phyloP scores from a whole-genome alignment of 37 sponge, comb jelly and placozoan species.

The Halisarca cf. caerulea region DNA sequence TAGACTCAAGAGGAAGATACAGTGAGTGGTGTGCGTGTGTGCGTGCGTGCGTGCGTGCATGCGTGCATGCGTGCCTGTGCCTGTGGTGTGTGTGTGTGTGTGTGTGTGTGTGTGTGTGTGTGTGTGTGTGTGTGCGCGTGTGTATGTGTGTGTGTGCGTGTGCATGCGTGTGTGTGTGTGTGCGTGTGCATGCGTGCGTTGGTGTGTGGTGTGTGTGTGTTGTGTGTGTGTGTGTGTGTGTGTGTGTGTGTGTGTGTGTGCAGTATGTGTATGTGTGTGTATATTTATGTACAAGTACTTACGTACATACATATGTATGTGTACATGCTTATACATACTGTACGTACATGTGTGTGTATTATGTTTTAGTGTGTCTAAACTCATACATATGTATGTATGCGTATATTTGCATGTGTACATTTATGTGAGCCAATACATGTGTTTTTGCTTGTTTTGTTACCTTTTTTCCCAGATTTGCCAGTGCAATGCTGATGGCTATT shows the following conservation, averaged over 20 bases:
- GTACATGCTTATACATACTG: too few relatives aligned
- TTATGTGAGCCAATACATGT: too few relatives aligned
- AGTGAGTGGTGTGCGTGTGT: conserved; percentile 23
- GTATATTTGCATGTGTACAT: not conserved
- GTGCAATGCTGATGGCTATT: conserved; percentile 53
- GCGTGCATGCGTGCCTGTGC: not conserved
- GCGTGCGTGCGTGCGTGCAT: not conserved
- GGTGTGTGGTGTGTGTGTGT: not conserved
- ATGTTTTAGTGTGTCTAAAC: too few relatives aligned
- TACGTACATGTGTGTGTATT: too few relatives aligned
- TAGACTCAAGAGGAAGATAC: conserved; percentile 4
- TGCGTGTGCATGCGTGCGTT: not conserved
- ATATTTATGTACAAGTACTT: not conserved
- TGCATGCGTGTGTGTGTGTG: not conserved
- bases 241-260: conserved; percentile 10
- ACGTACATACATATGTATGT: too few relatives aligned
- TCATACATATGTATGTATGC: not conserved
- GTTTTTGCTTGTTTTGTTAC: not conserved
- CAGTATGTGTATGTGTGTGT: not conserved
- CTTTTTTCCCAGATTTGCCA: conserved; percentile 40
- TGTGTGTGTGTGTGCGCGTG: not conserved
- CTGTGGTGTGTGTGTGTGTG: not conserved
- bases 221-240: not conserved
- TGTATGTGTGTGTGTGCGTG: not conserved
- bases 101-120: conserved; percentile 8